These are phyloP conservation scores for Chrysolina haemoptera DNA, from an alignment of 2,888 invertebrate species.

Conservation along the genomic window DNA sequence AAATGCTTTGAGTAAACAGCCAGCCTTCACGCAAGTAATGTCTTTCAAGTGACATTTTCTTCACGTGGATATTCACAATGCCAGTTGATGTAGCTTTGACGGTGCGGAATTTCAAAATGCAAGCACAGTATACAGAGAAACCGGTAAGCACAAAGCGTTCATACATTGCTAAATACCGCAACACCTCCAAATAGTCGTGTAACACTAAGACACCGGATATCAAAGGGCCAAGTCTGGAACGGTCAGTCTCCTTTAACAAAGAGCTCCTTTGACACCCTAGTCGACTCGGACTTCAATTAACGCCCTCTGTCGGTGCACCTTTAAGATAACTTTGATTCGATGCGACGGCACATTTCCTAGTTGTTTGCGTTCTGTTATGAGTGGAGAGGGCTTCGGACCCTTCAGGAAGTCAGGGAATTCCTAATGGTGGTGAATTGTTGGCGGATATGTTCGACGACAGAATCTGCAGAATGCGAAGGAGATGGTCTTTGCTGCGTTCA, in stretches of 20 bases:
- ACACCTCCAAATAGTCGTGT: constrained; percentile 69
- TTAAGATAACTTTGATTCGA: constrained; percentile 64
- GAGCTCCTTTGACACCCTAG: constrained; percentile 69
- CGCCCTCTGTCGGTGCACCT: constrained; percentile 66
- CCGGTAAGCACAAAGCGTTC: constrained; percentile 58
- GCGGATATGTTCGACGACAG: background rate
- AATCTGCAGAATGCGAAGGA: constrained; percentile 15
- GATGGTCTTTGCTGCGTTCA: background rate
- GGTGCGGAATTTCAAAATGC: constrained; percentile 40
- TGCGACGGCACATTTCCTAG: constrained; percentile 42
- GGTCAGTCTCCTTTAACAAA: constrained; percentile 68
- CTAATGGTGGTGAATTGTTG: constrained; percentile 31
- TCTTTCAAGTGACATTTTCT: constrained; percentile 60
- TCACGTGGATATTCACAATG: constrained; percentile 47
- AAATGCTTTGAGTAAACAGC: constrained; percentile 4
- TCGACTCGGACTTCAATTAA: constrained; percentile 69
- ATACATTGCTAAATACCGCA: constrained; percentile 69
- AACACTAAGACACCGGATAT: constrained; percentile 69
- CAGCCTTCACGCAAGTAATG: constrained; percentile 44
- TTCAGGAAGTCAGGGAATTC: constrained; percentile 31
- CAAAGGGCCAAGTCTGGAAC: constrained; percentile 65
- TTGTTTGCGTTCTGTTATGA: constrained; percentile 46
- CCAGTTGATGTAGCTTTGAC: constrained; percentile 36
- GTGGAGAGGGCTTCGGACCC: constrained; percentile 23
- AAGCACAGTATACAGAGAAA: constrained; percentile 39